Percentiles rank a stretch among this genome's conserved stretches.
Evolutionary conservation across 2,113 vertebrate species (phyloP).

Genomic region (Pygoscelis adeliae): DNA sequence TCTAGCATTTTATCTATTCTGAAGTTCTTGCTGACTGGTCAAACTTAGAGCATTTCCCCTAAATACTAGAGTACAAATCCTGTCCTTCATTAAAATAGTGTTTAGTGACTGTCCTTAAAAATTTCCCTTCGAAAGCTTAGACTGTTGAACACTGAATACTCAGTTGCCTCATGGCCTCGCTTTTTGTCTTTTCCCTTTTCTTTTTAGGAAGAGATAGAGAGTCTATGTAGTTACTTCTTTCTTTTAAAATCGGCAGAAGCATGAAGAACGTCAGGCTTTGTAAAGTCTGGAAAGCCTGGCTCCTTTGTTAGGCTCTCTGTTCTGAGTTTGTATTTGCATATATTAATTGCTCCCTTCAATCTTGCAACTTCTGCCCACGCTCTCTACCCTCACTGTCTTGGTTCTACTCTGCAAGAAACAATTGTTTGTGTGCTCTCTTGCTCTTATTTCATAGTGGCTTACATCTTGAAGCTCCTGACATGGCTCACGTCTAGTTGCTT

Average conservation of each 20-base stretch:
- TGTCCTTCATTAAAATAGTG: not conserved
- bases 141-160: not conserved
- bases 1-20: not conserved
- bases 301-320: not conserved
- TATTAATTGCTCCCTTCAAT: not conserved
- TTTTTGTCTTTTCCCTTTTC: not conserved
- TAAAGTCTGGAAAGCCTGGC: not conserved
- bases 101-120: not conserved
- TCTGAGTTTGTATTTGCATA: not conserved
- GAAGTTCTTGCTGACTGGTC: conserved; percentile 11
- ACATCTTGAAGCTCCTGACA: not conserved
- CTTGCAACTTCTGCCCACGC: not conserved
- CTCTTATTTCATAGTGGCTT: not conserved
- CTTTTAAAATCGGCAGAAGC: not conserved
- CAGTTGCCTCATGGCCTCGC: not conserved
- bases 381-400: not conserved
- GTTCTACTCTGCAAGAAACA: not conserved
- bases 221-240: not conserved
- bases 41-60: not conserved
- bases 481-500: not conserved
- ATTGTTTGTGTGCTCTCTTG: not conserved
- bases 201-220: not conserved
- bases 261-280: not conserved
- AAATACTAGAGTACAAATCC: not conserved
- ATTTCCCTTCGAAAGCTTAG: not conserved